Conservation (phyloP, 2,888 invertebrate genomes). For the Sympetrum striolatum region DNA sequence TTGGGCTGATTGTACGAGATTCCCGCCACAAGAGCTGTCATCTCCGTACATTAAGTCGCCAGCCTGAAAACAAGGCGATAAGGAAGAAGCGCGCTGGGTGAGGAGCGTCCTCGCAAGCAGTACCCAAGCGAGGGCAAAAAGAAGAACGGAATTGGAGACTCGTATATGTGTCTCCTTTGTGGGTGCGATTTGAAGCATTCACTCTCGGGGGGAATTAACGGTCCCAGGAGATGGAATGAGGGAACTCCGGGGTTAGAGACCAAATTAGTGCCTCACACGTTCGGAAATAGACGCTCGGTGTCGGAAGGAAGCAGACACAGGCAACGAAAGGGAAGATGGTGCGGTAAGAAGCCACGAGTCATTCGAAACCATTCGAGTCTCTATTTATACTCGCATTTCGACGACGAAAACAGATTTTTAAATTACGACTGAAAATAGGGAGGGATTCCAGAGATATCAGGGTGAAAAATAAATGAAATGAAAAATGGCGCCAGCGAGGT, state of each 20-base stretch:
- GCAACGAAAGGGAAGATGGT: background rate
- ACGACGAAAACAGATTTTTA: background rate
- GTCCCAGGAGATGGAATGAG: background rate
- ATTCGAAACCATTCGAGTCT: background rate
- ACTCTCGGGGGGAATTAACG: background rate
- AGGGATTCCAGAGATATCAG: background rate
- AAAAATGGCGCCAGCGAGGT: too few relatives aligned
- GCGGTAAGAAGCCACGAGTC: background rate
- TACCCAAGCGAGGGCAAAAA: background rate
- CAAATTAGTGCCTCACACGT: conserved; percentile 38
- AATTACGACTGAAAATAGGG: background rate
- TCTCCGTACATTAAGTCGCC: too few relatives aligned
- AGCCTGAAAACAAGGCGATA: too few relatives aligned
- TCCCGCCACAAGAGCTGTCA: too few relatives aligned
- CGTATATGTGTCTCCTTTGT: background rate
- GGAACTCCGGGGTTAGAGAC: conserved; percentile 21
- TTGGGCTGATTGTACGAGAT: too few relatives aligned
- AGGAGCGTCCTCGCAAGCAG: too few relatives aligned
- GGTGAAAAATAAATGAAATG: background rate
- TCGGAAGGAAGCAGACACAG: background rate
- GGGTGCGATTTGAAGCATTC: background rate
- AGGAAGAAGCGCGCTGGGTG: too few relatives aligned
- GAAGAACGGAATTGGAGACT: background rate
- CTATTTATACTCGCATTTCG: background rate
- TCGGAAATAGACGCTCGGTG: conserved; percentile 39